Percentiles rank a stretch among this genome's conserved stretches.
These are phyloP conservation scores for Sciurus carolinensis DNA, from an alignment of 2,797 vertebrate species.

Conservation along the genomic window DNA sequence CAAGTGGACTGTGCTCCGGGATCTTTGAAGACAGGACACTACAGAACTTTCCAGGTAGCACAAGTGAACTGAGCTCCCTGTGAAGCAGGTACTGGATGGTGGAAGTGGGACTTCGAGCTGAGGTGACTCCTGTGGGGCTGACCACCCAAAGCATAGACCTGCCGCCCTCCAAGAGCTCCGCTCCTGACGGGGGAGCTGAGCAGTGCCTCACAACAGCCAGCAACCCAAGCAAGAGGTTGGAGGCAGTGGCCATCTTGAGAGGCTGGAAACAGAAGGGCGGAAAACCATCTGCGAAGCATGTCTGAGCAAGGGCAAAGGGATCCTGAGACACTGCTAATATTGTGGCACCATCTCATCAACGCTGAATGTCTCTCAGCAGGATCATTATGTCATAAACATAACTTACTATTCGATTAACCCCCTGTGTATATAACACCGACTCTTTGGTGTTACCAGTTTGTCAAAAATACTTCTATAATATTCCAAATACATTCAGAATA, in stretches of 20 bases:
- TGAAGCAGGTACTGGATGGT: rapidly evolving
- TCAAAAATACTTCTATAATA: not conserved
- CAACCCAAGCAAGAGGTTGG: rapidly evolving
- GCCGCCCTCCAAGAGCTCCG: not conserved
- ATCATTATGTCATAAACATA: not conserved
- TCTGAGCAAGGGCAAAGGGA: not conserved
- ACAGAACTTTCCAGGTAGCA: no score
- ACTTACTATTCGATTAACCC: not conserved
- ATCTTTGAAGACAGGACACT: not conserved
- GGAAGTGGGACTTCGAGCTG: not conserved
- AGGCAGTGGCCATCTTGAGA: not conserved
- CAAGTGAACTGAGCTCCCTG: not conserved
- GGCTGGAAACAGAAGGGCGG: not conserved
- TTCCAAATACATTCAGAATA: not conserved
- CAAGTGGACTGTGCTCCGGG: rapidly evolving
- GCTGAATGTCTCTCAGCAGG: not conserved
- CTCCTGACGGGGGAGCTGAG: not conserved
- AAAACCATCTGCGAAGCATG: rapidly evolving
- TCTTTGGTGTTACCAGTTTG: not conserved
- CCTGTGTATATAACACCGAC: not conserved
- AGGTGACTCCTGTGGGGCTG: not conserved
- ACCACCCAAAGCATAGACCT: rapidly evolving
- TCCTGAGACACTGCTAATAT: not conserved
- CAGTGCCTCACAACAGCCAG: rapidly evolving
- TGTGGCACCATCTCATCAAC: not conserved